Base-by-base conservation (phyloP, 2,113 vertebrate genomes). In the Pleuronectes platessa region DNA sequence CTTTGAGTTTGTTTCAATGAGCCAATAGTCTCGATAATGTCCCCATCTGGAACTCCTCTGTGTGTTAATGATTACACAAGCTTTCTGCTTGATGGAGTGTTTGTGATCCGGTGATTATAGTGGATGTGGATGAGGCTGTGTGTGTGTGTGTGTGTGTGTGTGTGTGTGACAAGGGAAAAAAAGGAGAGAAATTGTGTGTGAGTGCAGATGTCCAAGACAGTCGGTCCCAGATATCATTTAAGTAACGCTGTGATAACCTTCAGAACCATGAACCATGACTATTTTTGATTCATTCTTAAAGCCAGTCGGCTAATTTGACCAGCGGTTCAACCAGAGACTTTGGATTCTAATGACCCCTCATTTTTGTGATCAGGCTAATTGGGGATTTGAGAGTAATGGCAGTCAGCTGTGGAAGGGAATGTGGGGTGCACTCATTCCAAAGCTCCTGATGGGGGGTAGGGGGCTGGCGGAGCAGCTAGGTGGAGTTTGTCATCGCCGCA, bases 361-460 rank as follows among this genome's bases (percentile, higher is more conserved):
- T 79, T 76, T 62, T 20, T 74, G 17, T 3, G 54, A 78, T 74
- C 35, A 9, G 73, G 55, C 62, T 71, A 79, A 82, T 72, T 70
- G 71, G 37, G 61, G 64, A 59, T 17, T 40, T 78, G 3, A 35
- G 49, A 69, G 55, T 83, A 82, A 87, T 74, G 65, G 55, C 83
- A 83, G 68, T 79, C 80, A 86, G 74, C 82, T 76, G 77, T 45
- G 51, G 47, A 20, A 20, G 61, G 58, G 26, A 31, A 5, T 70
- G 26, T 17, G 37, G 27, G 15, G 11, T 31, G 40, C 6, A 5
- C 49, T 65, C 24, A 5, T 64, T 74, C 58, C 61, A 14, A 54
- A n/a, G 21, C 23, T 26, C 23, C 61, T 49, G 37, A 27, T 11
- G n/a, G 68, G 67, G n/a, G 68, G 2, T 24, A 2, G 24, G 24